phyloP scores from a whole-genome alignment of 2,113 vertebrate genomes.

The Grammomys dolichurus region DNA sequence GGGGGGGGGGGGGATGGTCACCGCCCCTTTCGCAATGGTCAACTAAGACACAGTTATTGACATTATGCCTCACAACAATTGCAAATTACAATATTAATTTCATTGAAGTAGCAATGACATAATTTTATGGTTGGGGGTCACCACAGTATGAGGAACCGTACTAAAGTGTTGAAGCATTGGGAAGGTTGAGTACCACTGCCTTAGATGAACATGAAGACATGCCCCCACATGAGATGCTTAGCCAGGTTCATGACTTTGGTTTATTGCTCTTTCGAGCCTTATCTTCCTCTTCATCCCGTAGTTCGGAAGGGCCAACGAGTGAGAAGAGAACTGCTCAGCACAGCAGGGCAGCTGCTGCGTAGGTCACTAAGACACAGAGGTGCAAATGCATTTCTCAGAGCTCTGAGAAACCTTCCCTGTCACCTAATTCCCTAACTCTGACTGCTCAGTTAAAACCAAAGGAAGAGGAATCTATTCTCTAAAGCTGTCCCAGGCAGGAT shows the following conservation, averaged over 20 bases:
- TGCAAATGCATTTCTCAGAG: slow-evolving; percentile 30
- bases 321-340: not conserved
- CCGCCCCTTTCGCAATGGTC: not conserved
- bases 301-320: slow-evolving; percentile 11
- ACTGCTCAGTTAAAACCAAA: slow-evolving; percentile 76
- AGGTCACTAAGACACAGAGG: slow-evolving; percentile 23
- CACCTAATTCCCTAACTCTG: slow-evolving; percentile 73
- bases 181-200: not conserved
- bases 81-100: not conserved
- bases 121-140: not conserved
- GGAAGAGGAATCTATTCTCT: slow-evolving; percentile 52
- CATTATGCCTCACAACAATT: not conserved
- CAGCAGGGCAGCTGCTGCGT: not conserved
- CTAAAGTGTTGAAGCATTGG: not conserved
- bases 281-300: slow-evolving; percentile 43
- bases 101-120: not conserved
- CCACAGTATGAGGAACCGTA: not conserved
- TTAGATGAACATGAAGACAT: not conserved
- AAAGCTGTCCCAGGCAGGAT: slow-evolving; percentile 48
- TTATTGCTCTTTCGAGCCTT: slow-evolving; percentile 47
- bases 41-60: not conserved
- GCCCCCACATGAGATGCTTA: slow-evolving; percentile 52
- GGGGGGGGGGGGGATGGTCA: not conserved
- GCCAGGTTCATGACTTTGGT: slow-evolving; percentile 65
- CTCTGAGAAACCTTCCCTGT: slow-evolving; percentile 52